phyloP scores from a whole-genome alignment of 2,888 invertebrate species.

The Slavum lentiscoides region DNA sequence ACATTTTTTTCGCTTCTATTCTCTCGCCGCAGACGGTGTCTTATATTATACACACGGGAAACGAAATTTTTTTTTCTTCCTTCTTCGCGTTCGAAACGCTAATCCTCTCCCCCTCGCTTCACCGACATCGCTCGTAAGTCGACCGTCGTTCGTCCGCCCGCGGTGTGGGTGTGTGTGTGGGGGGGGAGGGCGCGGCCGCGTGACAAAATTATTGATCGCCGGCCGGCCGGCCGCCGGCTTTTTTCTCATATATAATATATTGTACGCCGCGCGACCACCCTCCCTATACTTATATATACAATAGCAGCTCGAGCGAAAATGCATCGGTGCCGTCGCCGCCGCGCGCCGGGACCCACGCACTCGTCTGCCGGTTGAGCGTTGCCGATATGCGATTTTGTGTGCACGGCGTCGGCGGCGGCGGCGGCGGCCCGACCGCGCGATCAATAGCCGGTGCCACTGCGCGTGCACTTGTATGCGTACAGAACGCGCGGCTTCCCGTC shows the following conservation, averaged over 20 bases:
- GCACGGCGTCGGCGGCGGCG: neutral
- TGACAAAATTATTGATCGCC: conserved; percentile 49
- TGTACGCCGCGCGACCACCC: neutral
- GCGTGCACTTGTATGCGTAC: too few species aligned
- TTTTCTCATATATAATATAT: too few species aligned
- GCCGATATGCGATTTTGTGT: conserved; percentile 24
- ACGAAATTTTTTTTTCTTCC: too few species aligned
- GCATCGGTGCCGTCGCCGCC: conserved; percentile 27
- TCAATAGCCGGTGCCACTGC: conserved; percentile 25
- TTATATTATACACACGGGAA: too few species aligned
- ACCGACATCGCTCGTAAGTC: too few species aligned
- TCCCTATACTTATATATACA: too few species aligned
- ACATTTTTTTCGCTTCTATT: too few species aligned
- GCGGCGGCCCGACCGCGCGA: conserved; percentile 14
- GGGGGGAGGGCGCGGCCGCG: neutral
- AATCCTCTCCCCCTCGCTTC: too few species aligned
- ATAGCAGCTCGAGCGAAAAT: neutral
- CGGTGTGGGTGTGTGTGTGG: too few species aligned
- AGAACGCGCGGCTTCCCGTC: neutral
- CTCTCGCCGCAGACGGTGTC: too few species aligned
- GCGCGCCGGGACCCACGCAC: conserved; percentile 46
- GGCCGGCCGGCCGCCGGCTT: conserved; percentile 37
- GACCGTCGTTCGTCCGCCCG: neutral
- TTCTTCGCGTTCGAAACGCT: too few species aligned
- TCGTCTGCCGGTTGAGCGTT: conserved; percentile 51